Evolutionary conservation across 2,113 vertebrate species (phyloP).

Genomic region (Aegithalos caudatus): DNA sequence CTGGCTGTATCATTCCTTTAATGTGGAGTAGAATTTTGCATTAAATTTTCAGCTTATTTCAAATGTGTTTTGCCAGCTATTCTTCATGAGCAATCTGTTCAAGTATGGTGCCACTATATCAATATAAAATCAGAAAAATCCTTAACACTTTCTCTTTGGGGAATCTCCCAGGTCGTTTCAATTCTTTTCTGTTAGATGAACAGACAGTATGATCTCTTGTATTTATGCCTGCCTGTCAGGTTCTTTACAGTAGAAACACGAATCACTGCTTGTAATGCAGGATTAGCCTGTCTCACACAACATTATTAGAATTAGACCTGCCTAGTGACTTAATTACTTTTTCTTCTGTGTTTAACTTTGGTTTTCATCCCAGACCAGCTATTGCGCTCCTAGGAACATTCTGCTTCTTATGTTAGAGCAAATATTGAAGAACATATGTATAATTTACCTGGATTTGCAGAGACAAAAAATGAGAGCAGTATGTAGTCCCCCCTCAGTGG

Average conservation of each 20-base stretch:
- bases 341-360: constrained; percentile 1
- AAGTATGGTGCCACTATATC: background rate
- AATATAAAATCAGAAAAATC: constrained; percentile 1
- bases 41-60: constrained; percentile 22
- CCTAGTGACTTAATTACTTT: background rate
- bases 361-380: background rate
- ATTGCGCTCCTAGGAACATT: background rate
- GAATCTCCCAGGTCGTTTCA: background rate
- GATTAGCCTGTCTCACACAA: constrained; percentile 19
- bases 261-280: constrained; percentile 4
- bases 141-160: background rate
- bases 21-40: background rate
- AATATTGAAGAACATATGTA: background rate
- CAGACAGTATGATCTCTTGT: background rate
- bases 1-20: constrained; percentile 26
- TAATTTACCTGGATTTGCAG: constrained; percentile 9
- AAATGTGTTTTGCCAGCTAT: background rate
- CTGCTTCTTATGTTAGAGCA: background rate
- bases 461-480: background rate
- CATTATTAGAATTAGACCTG: background rate
- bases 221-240: constrained; percentile 2
- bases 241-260: constrained; percentile 3
- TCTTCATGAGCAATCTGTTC: background rate
- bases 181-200: background rate
- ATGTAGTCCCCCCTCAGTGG: background rate